Conservation (phyloP, 2,113 vertebrate species). For the Coryphaenoides rupestris region DNA sequence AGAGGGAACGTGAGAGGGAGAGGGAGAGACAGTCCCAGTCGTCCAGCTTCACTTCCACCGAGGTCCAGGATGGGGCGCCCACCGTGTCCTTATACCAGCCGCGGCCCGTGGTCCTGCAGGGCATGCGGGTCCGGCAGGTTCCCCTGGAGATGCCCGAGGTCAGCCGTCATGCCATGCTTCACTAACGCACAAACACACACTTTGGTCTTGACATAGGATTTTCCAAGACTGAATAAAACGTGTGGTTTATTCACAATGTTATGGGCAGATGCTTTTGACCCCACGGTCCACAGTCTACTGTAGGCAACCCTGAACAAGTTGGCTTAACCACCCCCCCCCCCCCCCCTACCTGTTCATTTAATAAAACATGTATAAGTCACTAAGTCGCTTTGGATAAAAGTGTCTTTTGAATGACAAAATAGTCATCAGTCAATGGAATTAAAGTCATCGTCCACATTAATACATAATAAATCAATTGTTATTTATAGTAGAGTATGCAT, state of each 20-base stretch:
- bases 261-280: too few species aligned
- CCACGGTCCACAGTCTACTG: too few species aligned
- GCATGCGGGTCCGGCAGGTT: slow-evolving; percentile 88
- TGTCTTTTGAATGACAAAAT: background rate
- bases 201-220: slow-evolving; percentile 2
- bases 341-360: too few species aligned
- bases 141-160: slow-evolving; percentile 83
- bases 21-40: slow-evolving; percentile 87
- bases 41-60: slow-evolving; percentile 87
- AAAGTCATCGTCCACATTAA: too few species aligned
- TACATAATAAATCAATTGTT: too few species aligned
- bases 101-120: slow-evolving; percentile 82
- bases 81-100: slow-evolving; percentile 81
- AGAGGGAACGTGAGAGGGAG: slow-evolving; percentile 43
- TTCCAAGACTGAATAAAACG: background rate
- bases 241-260: too few species aligned
- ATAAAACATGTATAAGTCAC: too few species aligned
- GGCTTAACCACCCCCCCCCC: too few species aligned
- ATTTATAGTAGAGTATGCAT: too few species aligned
- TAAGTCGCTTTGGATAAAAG: too few species aligned
- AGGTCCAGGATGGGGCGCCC: slow-evolving; percentile 80
- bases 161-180: slow-evolving; percentile 31
- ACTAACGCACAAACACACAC: background rate
- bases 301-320: too few species aligned
- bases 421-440: too few species aligned